Base-by-base conservation (phyloP, 2,888 invertebrate species). In the Callyntrura guangdongensis region DNA sequence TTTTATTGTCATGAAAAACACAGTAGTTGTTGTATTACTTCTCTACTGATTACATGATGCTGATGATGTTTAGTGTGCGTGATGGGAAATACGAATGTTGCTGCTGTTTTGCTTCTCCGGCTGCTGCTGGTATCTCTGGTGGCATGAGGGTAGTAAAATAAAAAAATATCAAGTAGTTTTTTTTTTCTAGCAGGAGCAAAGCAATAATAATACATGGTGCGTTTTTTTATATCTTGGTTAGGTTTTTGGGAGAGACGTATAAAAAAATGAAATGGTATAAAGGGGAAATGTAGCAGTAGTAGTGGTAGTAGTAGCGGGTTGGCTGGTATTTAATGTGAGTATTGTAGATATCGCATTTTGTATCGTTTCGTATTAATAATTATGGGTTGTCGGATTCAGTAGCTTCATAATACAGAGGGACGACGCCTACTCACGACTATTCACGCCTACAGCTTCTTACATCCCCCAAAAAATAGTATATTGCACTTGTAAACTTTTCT, bases 331-430 rank as follows among this genome's bases (percentile, higher is more conserved):
- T 36, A 45, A 20, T 49, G 12, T 64, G 12, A 11, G 67, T 36
- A 14, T 85, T 56, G 72, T 59, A 61, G 47, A 82, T 64, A 61
- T 61, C 59, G 36, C n/a, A 61, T 61, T 49, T 84, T 22, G 59
- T 74, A 69, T 77, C 53, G 49, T 77, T 53, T 88, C 72, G 81
- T 67, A 87, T 79, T 69, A 74, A 91, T 94, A 94, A 94, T 94
- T 94, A 94, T 89, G 92, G 93, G 93, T 93, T 94, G 93, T 94
- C 93, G 93, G 93, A 94, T 94, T 93, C 93, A 93, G 93, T 94
- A 94, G 93, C 93, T 91, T 93, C 90, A 89, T 93, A 93, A 92
- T 91, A 93, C 92, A 89, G 88, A 36, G 85, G 89, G 92, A 92
- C 86, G 89, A 94, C 93, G 93, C 93, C 93, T 93, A 91, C 93